Evolutionary conservation across 2,113 vertebrate species (phyloP), one percentile per base, ranked within the genome.

Genomic region (Speoplatyrhinus poulsoni): DNA sequence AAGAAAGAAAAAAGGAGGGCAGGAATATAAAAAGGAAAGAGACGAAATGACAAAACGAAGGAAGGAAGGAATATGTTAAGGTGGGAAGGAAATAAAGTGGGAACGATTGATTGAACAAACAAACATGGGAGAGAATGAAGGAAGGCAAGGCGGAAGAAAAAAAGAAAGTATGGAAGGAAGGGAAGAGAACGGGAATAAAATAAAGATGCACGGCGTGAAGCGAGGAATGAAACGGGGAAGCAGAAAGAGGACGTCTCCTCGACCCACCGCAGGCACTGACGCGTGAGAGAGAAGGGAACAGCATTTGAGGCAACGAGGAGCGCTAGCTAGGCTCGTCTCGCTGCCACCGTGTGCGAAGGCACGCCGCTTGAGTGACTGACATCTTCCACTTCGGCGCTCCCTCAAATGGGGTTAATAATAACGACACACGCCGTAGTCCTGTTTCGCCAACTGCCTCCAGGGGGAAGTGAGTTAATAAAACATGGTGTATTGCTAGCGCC

Each of bases 321-420:
- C 6, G 36, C 36, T 5, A 7, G 36, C 5, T 5, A 41, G 36
- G 4, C 5, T 41, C 36, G 36, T 41, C 5, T 41, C 7, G 36
- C 36, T 41, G 36, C 4, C 36, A 41, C 36, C 36, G 36, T 8
- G 7, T 58, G 15, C 46, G 75, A 65, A 59, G 11, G 62, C 62
- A 55, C 13, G 70, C 15, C 19, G 47, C 7, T 13, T 19, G 15
- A 57, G 12, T 47, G 58, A 69, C 60, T 60, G 57, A 65, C 46
- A 53, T 47, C 26, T 52, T 75, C 74, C 64, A 36, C 65, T 46
- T 74, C 8, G 3, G 60, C 41, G 52, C 63, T 10, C 17, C 33
- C 1, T 33, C 9, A 82, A 79, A 78, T 62, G 63, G 67, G 78
- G 82, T 87, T 87, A 89, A 90, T 86, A 82, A 83, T 73, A 47